Evolutionary conservation across 2,888 invertebrate species (phyloP).

Genomic region (Iselma pallidipennis): DNA sequence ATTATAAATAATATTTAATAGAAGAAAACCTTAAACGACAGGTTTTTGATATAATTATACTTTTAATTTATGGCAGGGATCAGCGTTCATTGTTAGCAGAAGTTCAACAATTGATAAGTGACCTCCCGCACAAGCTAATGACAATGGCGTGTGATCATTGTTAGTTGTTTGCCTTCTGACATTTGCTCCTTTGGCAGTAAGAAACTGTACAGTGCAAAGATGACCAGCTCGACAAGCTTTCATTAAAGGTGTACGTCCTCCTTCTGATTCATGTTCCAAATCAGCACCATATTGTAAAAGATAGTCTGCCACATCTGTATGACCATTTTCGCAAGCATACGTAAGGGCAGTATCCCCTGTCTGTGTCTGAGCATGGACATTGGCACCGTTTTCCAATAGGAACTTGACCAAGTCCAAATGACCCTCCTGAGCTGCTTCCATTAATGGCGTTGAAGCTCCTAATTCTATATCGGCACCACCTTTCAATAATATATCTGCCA

Average conservation of each 20-base stretch:
- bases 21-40: too few relatives aligned
- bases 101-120: conserved; percentile 92
- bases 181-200: conserved; percentile 84
- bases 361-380: conserved; percentile 92
- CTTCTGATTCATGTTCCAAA: conserved; percentile 95
- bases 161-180: conserved; percentile 88
- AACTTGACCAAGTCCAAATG: conserved; percentile 92
- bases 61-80: conserved; percentile 95
- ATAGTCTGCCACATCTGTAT: conserved; percentile 94
- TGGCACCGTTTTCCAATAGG: conserved; percentile 81
- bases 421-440: conserved; percentile 99
- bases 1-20: background rate
- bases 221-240: conserved; percentile 98
- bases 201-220: conserved; percentile 93
- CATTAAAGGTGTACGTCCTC: conserved; percentile 95
- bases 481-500: conserved; percentile 92
- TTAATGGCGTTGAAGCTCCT: conserved; percentile 94
- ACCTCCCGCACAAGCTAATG: conserved; percentile 95
- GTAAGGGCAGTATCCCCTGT: conserved; percentile 85
- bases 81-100: conserved; percentile 87
- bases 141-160: conserved; percentile 97
- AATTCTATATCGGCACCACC: conserved; percentile 94
- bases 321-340: conserved; percentile 98
- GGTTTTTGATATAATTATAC: too few relatives aligned
- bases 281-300: conserved; percentile 89